Evolutionary conservation across 2,797 vertebrate species (phyloP), one percentile per base, ranked within the genome.

Genomic region (Sebastes taczanowskii): DNA sequence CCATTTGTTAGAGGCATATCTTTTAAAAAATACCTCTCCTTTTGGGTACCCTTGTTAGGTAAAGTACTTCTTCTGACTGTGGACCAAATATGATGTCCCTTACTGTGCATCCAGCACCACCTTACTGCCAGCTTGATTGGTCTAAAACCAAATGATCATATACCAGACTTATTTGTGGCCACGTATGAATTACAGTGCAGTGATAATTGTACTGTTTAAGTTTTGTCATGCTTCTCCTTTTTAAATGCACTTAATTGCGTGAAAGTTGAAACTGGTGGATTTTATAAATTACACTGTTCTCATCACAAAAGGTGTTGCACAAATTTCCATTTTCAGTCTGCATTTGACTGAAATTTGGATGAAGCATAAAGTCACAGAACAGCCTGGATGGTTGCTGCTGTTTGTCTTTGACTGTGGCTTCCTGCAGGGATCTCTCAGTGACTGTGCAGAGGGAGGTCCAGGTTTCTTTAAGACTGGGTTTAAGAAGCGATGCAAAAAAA

Each of bases 401-500:
- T 63, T 11, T 77, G 2, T 64, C 70, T 82, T 69, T 67, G 34
- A 85, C 46, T 64, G 67, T 74, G 66, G 38, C 74, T 73, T 80
- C 60, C 60, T 75, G 63, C 60, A 71, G 77, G n/a, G n/a, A 81
- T 72, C 73, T 75, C 60, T 52, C 61, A 52, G 74, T 59, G 69
- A 68, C 56, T 80, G 56, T 67, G 59, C 66, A 20, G 70, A 81
- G 52, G 63, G 61, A 76, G 64, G 56, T 78, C 65, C 70, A 68
- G 60, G 71, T 83, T 86, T 71, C 79, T 67, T 65, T 74, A 72
- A 88, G 74, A 87, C 74, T 71, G 46, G 55, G 68, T 89, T 91
- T 85, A 85, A 88, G 83, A 80, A 78, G 78, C 67, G 61, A 88
- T 89, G 88, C 72, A 87, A 87, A 86, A 87, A 84, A 80, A 91